phyloP scores from a whole-genome alignment of 2,113 vertebrate genomes.

The Ranitomeya imitator region DNA sequence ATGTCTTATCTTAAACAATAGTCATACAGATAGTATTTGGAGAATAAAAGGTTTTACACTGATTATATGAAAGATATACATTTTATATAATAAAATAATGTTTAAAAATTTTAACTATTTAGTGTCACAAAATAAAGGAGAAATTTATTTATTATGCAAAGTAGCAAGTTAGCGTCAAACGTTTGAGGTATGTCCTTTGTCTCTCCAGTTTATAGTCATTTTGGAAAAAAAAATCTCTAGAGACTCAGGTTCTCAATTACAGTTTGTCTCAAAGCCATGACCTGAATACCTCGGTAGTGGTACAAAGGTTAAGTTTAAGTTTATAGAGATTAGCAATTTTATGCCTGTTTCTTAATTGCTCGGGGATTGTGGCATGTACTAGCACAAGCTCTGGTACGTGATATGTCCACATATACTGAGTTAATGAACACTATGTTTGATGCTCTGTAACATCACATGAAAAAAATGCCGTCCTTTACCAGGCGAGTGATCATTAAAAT shows the following conservation, averaged over 20 bases:
- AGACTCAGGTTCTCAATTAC: conserved; percentile 37
- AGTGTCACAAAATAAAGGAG: background rate
- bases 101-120: background rate
- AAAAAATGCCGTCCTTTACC: background rate
- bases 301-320: conserved; percentile 42
- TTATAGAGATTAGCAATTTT: conserved; percentile 46
- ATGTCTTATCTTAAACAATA: background rate
- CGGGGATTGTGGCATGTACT: background rate
- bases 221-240: background rate
- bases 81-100: background rate
- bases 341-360: conserved; percentile 40
- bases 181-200: background rate
- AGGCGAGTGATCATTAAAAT: background rate
- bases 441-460: background rate
- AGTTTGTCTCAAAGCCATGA: conserved; percentile 41
- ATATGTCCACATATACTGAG: background rate
- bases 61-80: too few species aligned
- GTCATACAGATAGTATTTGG: too few species aligned
- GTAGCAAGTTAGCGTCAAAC: background rate
- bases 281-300: conserved; percentile 13
- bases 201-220: background rate
- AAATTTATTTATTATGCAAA: background rate
- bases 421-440: background rate
- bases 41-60: too few species aligned
- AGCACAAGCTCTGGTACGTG: background rate